These are phyloP conservation scores for Manduca sexta DNA, from an alignment of 1,140 invertebrate genomes.

Conservation along the genomic window DNA sequence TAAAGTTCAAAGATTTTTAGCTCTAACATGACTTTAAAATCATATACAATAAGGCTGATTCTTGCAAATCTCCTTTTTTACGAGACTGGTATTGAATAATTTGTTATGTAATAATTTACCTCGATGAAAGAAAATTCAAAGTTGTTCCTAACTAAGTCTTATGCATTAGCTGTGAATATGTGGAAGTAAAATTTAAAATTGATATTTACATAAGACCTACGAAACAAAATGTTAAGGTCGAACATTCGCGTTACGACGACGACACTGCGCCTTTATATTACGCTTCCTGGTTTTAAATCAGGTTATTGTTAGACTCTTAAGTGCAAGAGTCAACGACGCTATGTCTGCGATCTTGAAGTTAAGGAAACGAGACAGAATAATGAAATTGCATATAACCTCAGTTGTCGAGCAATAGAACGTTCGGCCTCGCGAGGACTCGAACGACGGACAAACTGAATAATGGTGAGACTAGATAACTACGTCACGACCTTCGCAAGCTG, in stretches of 20 bases:
- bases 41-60: too few species aligned
- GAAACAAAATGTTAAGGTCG: constrained; percentile 9
- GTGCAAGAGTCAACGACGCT: constrained; percentile 9
- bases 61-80: too few species aligned
- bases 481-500: constrained; percentile 60
- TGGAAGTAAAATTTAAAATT: constrained; percentile 3
- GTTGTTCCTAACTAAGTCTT: constrained; percentile 5
- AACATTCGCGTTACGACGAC: constrained; percentile 2
- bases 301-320: constrained; percentile 14
- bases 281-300: constrained; percentile 23
- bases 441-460: constrained; percentile 44
- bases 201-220: constrained; percentile 6
- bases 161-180: background rate
- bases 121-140: constrained; percentile 10
- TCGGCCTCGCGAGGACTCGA: constrained; percentile 53
- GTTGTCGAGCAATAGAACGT: constrained; percentile 31
- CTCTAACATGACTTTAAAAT: too few species aligned
- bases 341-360: constrained; percentile 17
- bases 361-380: constrained; percentile 29
- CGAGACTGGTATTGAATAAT: too few species aligned
- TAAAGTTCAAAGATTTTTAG: too few species aligned
- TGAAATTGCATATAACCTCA: constrained; percentile 28
- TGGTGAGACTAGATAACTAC: constrained; percentile 47
- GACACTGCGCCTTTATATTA: constrained; percentile 2
- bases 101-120: too few species aligned